Base-by-base conservation (phyloP, 2,113 vertebrate genomes). In the Lota lota region DNA sequence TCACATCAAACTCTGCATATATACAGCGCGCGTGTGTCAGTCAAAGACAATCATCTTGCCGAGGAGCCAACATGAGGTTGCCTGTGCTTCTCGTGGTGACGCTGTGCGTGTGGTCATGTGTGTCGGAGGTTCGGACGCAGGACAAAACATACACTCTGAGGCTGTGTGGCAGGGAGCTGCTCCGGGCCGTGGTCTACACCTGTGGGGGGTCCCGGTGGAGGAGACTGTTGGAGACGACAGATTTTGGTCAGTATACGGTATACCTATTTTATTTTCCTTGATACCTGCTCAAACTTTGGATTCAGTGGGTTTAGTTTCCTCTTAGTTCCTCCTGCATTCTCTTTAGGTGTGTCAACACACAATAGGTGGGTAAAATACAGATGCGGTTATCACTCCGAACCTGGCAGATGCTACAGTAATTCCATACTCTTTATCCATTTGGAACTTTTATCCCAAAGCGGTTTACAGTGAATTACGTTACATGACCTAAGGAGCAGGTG, bases 171-270 rank as follows among this genome's bases (percentile, higher is more conserved):
- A 87, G 89, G 0, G 92, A 95, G 11, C 92, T 96, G 1, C 40
- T 95, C 54, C 58, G 94, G 16, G 94, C 95, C 0, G 76, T 96
- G 0, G 80, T 96, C 47, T 95, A 91, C 86, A 95, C 92, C n/a
- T 96, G 96, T 0, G 94, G 94, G 0, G 92, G 93, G 18, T 95
- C 96, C 0, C 84, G 93, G 56, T 95, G 95, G 95, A 94, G 67
- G n/a, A 86, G 94, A 73, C 69, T 81, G 0, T 70, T 75, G 19
- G 10, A 75, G 2, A 53, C 20, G 68, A 75, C 76, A 4, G 61
- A 66, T 15, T 4, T 69, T 0, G 88, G 93, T 95, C 65, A 91
- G 85, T 81, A 66, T n/a, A 11, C 0, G 56, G 14, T 5, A 14
- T 19, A 33, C 66, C 60, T 64, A 60, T 0, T 0, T 1, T 47